Conservation (phyloP, 1,140 invertebrate genomes). For the Aphelinus certus region DNA sequence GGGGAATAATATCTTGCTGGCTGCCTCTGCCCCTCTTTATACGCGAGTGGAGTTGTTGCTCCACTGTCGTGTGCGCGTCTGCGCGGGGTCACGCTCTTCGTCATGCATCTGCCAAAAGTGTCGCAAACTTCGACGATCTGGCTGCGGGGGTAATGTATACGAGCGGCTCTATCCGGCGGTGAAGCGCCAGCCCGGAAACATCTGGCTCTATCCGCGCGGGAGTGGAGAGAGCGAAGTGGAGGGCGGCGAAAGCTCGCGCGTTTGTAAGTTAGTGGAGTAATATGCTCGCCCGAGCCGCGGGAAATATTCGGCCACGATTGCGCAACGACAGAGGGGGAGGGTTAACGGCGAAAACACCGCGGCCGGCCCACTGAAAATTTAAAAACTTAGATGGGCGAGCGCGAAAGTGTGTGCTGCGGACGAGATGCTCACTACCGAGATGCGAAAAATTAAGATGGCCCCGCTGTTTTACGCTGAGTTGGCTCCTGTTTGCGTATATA, state of each 20-base stretch:
- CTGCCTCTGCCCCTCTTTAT: no score
- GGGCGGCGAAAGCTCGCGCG: conserved; percentile 37
- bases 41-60: no score
- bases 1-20: no score
- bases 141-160: no score
- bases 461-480: no score
- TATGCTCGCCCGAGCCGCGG: conserved; percentile 48
- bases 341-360: not conserved
- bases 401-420: not conserved
- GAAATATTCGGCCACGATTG: conserved; percentile 52
- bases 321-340: not conserved
- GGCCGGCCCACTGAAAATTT: not conserved
- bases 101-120: conserved; percentile 15
- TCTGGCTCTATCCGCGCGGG: conserved; percentile 43
- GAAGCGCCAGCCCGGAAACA: conserved; percentile 48
- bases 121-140: conserved; percentile 3
- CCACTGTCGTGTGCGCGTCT: no score
- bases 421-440: not conserved
- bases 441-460: conserved; percentile 5
- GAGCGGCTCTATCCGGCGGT: no score
- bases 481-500: no score
- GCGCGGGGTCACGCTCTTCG: conserved; percentile 18
- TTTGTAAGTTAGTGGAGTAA: conserved; percentile 56
- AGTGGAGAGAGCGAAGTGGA: not conserved
- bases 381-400: conserved; percentile 16